Percentiles rank a stretch among this genome's conserved stretches.
Conservation (phyloP, 2,888 invertebrate genomes). For the Blastobasis adustella region DNA sequence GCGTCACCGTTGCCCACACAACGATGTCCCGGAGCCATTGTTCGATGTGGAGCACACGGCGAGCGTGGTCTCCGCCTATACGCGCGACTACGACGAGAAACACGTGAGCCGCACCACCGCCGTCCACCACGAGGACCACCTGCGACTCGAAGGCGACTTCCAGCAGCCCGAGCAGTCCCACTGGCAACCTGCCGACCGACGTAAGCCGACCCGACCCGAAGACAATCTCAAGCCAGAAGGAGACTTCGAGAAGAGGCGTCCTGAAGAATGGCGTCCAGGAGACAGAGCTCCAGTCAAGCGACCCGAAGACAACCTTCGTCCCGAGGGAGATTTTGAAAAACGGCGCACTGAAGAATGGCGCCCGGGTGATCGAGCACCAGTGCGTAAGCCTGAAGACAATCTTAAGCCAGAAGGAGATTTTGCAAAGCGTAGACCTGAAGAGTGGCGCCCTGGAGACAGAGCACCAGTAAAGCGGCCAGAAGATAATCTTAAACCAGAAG, state of each 20-base stretch:
- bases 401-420: conserved; percentile 66
- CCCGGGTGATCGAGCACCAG: conserved; percentile 65
- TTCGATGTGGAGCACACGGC: conserved; percentile 73
- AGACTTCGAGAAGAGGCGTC: conserved; percentile 57
- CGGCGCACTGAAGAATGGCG: conserved; percentile 44
- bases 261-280: conserved; percentile 51
- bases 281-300: conserved; percentile 40
- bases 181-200: conserved; percentile 75
- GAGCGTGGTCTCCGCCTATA: conserved; percentile 77
- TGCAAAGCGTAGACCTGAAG: conserved; percentile 37
- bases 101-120: conserved; percentile 75
- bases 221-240: conserved; percentile 58
- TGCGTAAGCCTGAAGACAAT: conserved; percentile 64
- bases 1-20: conserved; percentile 89
- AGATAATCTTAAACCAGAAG: conserved; percentile 58
- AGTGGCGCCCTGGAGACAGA: conserved; percentile 48
- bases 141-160: conserved; percentile 82
- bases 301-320: conserved; percentile 67
- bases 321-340: conserved; percentile 70
- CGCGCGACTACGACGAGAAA: conserved; percentile 79
- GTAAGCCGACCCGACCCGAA: conserved; percentile 63
- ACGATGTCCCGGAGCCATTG: conserved; percentile 76
- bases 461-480: conserved; percentile 28
- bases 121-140: conserved; percentile 80
- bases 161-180: conserved; percentile 64